A percentile compares a stretch with the other conserved stretches of the same genome.
These are phyloP conservation scores for Drosophila nasuta DNA, from an alignment of 1,140 invertebrate genomes.

Conservation along the genomic window DNA sequence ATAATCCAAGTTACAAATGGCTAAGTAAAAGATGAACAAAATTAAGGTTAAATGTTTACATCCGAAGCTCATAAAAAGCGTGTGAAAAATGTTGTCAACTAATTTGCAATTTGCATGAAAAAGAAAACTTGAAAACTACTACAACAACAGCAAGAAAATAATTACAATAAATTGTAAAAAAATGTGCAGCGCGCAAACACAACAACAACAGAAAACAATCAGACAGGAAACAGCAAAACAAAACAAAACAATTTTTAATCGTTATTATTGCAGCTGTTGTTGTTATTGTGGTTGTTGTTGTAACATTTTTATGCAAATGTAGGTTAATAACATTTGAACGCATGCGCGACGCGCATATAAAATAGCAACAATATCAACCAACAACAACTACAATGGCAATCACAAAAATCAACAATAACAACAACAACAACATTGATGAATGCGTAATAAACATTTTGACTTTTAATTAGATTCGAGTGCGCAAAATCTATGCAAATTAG, in stretches of 20 bases:
- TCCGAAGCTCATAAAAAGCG: slow-evolving; percentile 76
- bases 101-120: slow-evolving; percentile 71
- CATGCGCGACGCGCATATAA: slow-evolving; percentile 72
- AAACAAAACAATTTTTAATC: slow-evolving; percentile 68
- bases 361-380: slow-evolving; percentile 41
- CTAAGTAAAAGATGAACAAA: slow-evolving; percentile 23
- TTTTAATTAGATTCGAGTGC: slow-evolving; percentile 40
- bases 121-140: slow-evolving; percentile 35
- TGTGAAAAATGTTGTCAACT: slow-evolving; percentile 76
- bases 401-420: slow-evolving; percentile 15
- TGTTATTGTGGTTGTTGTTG: slow-evolving; percentile 42
- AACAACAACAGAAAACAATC: slow-evolving; percentile 52
- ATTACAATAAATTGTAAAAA: slow-evolving; percentile 74
- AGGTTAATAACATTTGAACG: slow-evolving; percentile 79
- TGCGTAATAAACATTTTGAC: slow-evolving; percentile 51
- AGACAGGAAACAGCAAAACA: slow-evolving; percentile 73
- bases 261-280: slow-evolving; percentile 41
- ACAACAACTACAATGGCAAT: slow-evolving; percentile 21
- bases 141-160: slow-evolving; percentile 55
- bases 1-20: background rate
- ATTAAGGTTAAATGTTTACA: slow-evolving; percentile 79
- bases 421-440: slow-evolving; percentile 42
- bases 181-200: slow-evolving; percentile 54
- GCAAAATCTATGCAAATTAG: slow-evolving; percentile 23
- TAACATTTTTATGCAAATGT: slow-evolving; percentile 76